Evolutionary conservation across 2,113 vertebrate genomes (phyloP), one percentile per base, ranked within the genome.

Genomic region (Centrocercus urophasianus): DNA sequence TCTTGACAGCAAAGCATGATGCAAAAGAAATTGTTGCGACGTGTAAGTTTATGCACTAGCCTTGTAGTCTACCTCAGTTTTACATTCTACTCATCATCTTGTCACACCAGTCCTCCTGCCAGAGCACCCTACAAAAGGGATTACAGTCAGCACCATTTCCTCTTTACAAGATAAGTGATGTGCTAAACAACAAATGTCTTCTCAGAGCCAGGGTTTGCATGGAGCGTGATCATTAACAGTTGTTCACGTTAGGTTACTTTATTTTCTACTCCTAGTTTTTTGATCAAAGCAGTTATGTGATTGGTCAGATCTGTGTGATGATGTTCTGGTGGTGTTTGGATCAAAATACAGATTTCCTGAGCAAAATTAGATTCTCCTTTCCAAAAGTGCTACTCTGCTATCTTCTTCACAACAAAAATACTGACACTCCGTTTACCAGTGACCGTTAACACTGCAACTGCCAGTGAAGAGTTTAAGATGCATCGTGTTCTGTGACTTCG

Each of bases 201-300:
- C 48, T 60, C 13, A 57, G 74, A 22, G 21, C 64, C 63, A 24
- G 19, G 21, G 13, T 52, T 88, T 89, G 45, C 19, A 22, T 4
- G 34, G 47, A n/a, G 34, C 2, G 3, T 10, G 2, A 43, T 57
- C 1, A 0, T 50, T 69, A 36, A 40, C 3, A 12, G 25, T 61
- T 87, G 17, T 3, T 85, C 18, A 9, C 3, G 0, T 30, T 43
- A 40, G 1, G 4, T 84, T 91, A 52, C 30, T 36, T 25, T 54
- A 13, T 64, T 93, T 20, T 28, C 47, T 56, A 40, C 27, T 32
- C 65, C 70, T 13, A 56, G 24, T 36, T 82, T 77, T 89, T 21
- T 63, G 4, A 10, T 40, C 48, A 47, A 59, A 89, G 48, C n/a
- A 93, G 28, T 40, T 32, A 27, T 63, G 25, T 50, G 45, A 56